Evolutionary conservation across 2,113 vertebrate genomes (phyloP), one percentile per base, ranked within the genome.

Genomic region (Coptodon bakossiorum): DNA sequence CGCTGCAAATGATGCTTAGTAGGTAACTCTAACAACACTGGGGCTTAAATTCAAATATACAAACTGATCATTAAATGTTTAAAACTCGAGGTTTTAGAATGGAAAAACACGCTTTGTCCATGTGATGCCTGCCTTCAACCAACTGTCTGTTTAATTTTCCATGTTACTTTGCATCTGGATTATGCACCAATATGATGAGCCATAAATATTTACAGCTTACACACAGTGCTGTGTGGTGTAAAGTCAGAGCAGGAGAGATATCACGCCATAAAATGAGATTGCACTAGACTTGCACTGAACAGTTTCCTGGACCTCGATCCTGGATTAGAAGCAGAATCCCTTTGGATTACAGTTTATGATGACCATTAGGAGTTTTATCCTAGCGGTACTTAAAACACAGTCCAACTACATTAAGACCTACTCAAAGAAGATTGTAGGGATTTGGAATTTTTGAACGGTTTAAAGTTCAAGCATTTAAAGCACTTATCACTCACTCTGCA

Each of bases 311-410:
- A 90, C 79, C 86, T 71, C 29, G 19, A 93, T 93, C 91, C 90
- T 59, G 93, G 94, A 96, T 96, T 95, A 95, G 90, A 91, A 89
- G 88, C 84, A 85, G 90, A 91, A 95, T 95, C 92, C 94, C 91
- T 86, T 36, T 88, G 93, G 93, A 94, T 95, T 93, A 94, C 88
- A 94, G 91, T 96, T 96, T 94, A 94, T 92, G 94, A 96, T 93
- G 93, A 94, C 94, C 92, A 94, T 96, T 95, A 95, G 92, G 94
- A 93, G 90, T 93, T 94, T 95, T 93, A 95, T 93, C 91, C 91
- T 85, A 11, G 29, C 56, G 54, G 88, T 94, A 94, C 93, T 96
- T 94, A 94, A 94, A 95, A 96, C 94, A 94, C 81, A 94, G 94
- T 92, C 89, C 88, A 31, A 52, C 86, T 92, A 91, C 90, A 91